Percentiles rank a stretch among this genome's conserved stretches.
Conservation (phyloP, 2,113 vertebrate genomes). For the Zosterops pallidus region DNA sequence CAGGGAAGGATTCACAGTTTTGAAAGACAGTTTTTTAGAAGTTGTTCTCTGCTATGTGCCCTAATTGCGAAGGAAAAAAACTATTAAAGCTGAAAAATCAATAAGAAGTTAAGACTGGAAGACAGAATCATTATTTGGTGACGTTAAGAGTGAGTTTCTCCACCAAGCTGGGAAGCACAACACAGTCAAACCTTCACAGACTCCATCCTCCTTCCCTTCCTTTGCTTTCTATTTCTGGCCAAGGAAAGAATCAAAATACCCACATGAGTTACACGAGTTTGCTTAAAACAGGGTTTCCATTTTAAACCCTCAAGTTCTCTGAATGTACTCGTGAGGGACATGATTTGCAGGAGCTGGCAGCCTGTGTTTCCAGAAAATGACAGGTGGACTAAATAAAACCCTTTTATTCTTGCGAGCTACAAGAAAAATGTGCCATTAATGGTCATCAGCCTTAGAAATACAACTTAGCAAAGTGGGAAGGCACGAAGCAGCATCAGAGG, state of each 20-base stretch:
- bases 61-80: background rate
- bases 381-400: background rate
- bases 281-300: background rate
- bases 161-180: background rate
- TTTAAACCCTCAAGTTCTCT: background rate
- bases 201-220: background rate
- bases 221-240: background rate
- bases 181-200: rapidly evolving
- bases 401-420: background rate
- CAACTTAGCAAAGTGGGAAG: background rate
- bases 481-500: background rate
- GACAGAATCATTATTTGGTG: background rate
- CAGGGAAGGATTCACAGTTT: background rate
- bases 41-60: background rate
- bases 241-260: background rate
- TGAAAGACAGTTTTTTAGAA: background rate
- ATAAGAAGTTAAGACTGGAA: background rate
- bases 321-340: background rate
- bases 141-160: background rate
- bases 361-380: background rate
- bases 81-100: background rate
- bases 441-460: background rate
- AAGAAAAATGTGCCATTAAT: background rate
- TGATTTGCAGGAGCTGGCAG: background rate
- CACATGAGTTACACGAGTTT: background rate